Conservation (phyloP, 2,113 vertebrate genomes). For the Corythoichthys haematopterus region DNA sequence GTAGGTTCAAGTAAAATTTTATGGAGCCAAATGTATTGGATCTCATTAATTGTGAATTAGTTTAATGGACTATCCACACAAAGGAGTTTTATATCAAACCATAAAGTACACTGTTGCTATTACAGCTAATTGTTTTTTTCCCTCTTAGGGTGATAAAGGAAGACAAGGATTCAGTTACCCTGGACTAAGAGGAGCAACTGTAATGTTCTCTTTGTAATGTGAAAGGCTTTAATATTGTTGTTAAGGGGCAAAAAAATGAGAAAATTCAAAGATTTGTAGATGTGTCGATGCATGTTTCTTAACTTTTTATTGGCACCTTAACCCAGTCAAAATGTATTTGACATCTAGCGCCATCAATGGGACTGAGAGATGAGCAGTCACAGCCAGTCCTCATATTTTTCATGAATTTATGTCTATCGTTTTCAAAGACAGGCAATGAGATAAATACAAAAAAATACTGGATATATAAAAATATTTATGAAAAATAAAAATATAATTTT, state of each 20-base stretch:
- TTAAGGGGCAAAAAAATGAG: no score
- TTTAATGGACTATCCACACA: neutral
- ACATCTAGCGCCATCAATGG: no score
- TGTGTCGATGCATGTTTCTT: neutral
- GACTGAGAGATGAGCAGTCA: no score
- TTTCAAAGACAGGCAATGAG: no score
- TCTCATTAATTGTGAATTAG: conserved; percentile 3
- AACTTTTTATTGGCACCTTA: no score
- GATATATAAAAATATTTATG: no score
- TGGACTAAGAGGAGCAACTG: conserved; percentile 81
- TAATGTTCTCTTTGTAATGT: conserved; percentile 43
- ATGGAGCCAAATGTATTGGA: neutral
- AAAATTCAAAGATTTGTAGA: neutral
- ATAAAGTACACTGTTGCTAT: neutral
- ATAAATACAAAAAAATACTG: no score
- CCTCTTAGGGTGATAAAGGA: conserved; percentile 82
- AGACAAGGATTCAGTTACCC: conserved; percentile 91
- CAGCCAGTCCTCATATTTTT: no score
- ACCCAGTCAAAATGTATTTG: no score
- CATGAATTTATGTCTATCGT: no score
- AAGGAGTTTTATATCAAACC: neutral
- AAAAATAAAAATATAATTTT: no score
- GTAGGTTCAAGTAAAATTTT: conserved; percentile 50
- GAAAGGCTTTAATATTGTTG: neutral
- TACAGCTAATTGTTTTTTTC: neutral